Evolutionary conservation across 2,888 invertebrate genomes (phyloP), one percentile per base, ranked within the genome.

Genomic region (Steromphala cineraria): DNA sequence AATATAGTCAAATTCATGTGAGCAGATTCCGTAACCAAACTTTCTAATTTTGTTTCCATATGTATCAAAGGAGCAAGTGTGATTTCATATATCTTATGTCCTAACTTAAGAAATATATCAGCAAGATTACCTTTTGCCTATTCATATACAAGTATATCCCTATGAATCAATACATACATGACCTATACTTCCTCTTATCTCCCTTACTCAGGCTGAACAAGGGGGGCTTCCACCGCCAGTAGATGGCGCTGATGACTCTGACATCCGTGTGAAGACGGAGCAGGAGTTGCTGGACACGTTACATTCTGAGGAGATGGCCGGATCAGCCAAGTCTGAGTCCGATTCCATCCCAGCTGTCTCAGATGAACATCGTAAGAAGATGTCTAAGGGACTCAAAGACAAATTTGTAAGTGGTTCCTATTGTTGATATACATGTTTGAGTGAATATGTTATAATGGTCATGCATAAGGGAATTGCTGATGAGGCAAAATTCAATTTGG

Each of bases 151-250:
- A 7, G 46, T n/a, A 13, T 28, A 31, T 17, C n/a, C 7, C 10
- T 4, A 1, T n/a, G 7, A 28, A 71, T 10, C 7, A n/a, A 5
- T 24, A 28, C 28, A 71, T 71, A 40, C 46, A 71, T 31, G n/a
- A n/a, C 31, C n/a, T 31, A 31, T 28, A n/a, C 4, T 21, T 74
- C 36, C 13, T 46, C 10, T 46, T 10, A 36, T 8, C 46, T 13
- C 13, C n/a, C 53, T 77, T 53, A 75, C 67, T 1, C 79, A 92
- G 91, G 90, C 91, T 75, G 86, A 87, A 21, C 81, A 88, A 24
- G 89, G 88, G 78, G 91, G 91, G 7, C 86, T 92, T 19, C 91
- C 92, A 21, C 82, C 84, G 10, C 89, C 90, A 40, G 84, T 83
- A 15, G 84, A 83, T 1, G 84, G 85, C 19, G 83, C 83, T 36